Conservation (phyloP, 2,888 invertebrate species). For the Parnassius glacialis region DNA sequence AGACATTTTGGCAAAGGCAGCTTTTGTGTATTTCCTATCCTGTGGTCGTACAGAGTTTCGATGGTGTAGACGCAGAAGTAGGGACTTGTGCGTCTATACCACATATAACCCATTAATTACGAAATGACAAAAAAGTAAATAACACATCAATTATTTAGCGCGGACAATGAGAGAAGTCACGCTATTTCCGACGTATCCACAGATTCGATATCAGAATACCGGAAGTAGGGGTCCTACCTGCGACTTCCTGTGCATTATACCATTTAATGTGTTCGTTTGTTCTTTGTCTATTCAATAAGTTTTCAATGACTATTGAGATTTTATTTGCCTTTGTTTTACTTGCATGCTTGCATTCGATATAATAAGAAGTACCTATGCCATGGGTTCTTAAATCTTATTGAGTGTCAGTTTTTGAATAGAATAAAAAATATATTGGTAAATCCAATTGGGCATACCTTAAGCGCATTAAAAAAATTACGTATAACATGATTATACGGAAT, state of each 20-base stretch:
- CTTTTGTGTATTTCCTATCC: too few species aligned
- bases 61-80: too few species aligned
- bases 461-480: too few species aligned
- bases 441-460: too few species aligned
- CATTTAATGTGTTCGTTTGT: slow-evolving; percentile 20
- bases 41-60: too few species aligned
- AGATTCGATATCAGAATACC: slow-evolving; percentile 38
- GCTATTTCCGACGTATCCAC: slow-evolving; percentile 32
- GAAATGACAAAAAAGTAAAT: neutral
- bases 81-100: too few species aligned
- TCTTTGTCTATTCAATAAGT: slow-evolving; percentile 18
- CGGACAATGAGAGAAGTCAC: slow-evolving; percentile 6
- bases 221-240: slow-evolving; percentile 36
- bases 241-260: slow-evolving; percentile 32
- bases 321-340: slow-evolving; percentile 3
- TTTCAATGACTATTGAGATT: slow-evolving; percentile 12
- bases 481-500: too few species aligned
- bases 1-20: too few species aligned
- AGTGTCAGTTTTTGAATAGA: neutral
- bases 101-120: too few species aligned
- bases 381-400: neutral
- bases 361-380: neutral
- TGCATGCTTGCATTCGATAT: neutral
- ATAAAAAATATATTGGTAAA: too few species aligned
- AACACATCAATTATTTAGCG: slow-evolving; percentile 13